Conservation (phyloP, 2,888 invertebrate species). For the Philereme transversata region DNA sequence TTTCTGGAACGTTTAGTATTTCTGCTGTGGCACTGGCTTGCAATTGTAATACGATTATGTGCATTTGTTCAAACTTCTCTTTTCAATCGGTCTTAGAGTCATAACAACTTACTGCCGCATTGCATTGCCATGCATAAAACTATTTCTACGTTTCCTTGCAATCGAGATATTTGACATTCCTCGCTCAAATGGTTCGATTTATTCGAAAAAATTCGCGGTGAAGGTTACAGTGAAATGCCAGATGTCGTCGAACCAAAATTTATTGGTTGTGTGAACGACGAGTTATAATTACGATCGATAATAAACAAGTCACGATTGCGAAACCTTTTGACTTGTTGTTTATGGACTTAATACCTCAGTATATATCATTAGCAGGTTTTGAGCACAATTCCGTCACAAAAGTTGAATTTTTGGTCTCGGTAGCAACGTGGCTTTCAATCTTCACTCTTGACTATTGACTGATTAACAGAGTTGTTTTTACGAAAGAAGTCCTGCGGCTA, state of each 20-base stretch:
- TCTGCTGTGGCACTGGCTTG: too few relatives aligned
- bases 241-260: constrained; percentile 58
- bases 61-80: constrained; percentile 68
- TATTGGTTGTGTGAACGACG: constrained; percentile 50
- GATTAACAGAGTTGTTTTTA: too few relatives aligned
- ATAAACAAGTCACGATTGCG: constrained; percentile 55
- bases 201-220: constrained; percentile 35
- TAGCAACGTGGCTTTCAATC: too few relatives aligned
- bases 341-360: too few relatives aligned
- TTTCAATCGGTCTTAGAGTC: constrained; percentile 54
- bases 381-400: too few relatives aligned
- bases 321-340: too few relatives aligned
- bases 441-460: too few relatives aligned
- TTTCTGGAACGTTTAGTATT: too few relatives aligned
- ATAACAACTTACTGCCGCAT: constrained; percentile 64
- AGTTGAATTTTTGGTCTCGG: too few relatives aligned
- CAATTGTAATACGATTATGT: constrained; percentile 46
- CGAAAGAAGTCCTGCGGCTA: too few relatives aligned
- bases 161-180: constrained; percentile 34
- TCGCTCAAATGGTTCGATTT: constrained; percentile 27
- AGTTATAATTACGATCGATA: constrained; percentile 60
- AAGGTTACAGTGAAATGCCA: constrained; percentile 45
- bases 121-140: constrained; percentile 49
- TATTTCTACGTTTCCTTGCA: constrained; percentile 51
- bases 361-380: too few relatives aligned